Evolutionary conservation across 2,797 vertebrate genomes (phyloP).

Genomic region (Phrynocephalus vlangalii): DNA sequence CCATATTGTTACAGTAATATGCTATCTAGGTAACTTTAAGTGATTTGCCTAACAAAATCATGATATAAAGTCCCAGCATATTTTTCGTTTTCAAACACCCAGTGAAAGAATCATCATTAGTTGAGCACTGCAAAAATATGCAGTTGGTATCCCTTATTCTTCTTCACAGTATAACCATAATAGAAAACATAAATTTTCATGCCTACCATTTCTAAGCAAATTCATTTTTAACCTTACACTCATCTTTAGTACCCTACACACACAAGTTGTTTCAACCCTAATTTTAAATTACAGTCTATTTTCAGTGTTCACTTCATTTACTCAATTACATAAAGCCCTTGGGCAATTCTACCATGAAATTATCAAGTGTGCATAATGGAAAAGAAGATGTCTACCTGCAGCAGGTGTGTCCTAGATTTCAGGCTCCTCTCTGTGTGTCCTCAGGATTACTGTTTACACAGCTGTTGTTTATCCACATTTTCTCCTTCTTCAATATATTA

Average conservation of each 20-base stretch:
- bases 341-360: conserved; percentile 16
- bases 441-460: conserved; percentile 12
- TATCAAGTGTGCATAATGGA: not conserved
- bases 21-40: no score
- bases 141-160: conserved; percentile 10
- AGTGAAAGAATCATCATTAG: conserved; percentile 57
- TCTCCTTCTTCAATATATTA: not conserved
- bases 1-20: no score
- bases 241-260: not conserved
- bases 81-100: conserved; percentile 48
- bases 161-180: conserved; percentile 39
- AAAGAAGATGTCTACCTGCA: conserved; percentile 25
- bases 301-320: conserved; percentile 26
- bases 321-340: not conserved
- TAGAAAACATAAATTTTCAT: conserved; percentile 41
- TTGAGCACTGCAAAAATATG: conserved; percentile 41
- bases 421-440: not conserved
- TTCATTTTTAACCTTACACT: conserved; percentile 16
- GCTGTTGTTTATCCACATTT: conserved; percentile 19
- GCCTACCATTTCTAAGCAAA: conserved; percentile 1
- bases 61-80: not conserved
- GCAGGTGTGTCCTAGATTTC: not conserved
- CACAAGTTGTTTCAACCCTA: not conserved
- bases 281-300: conserved; percentile 5
- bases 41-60: not conserved